Evolutionary conservation across 2,888 invertebrate genomes (phyloP).

Genomic region (Sphecodes monilicornis): DNA sequence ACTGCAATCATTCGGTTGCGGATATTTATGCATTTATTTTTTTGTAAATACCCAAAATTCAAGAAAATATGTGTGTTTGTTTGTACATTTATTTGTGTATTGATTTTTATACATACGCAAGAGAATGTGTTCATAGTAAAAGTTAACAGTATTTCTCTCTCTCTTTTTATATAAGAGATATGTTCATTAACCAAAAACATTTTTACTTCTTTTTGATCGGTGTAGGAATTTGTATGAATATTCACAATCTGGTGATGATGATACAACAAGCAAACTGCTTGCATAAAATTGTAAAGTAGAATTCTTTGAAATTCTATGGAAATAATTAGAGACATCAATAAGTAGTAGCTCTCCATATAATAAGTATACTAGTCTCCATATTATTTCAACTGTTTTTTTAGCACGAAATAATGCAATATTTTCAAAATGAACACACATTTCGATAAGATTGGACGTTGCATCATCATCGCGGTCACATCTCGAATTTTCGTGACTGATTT

Average conservation of each 20-base stretch:
- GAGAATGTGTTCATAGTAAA: too few species aligned
- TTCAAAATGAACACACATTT: background rate
- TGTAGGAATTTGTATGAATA: background rate
- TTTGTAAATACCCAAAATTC: background rate
- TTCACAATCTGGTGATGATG: background rate
- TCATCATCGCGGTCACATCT: background rate
- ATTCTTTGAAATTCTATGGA: background rate
- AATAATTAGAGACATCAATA: too few species aligned
- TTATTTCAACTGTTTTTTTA: background rate
- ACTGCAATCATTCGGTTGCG: too few species aligned
- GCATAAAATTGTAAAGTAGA: background rate
- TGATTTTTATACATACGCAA: too few species aligned
- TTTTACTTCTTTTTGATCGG: background rate
- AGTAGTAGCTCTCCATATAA: too few species aligned
- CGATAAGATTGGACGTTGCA: background rate
- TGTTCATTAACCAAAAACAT: too few species aligned
- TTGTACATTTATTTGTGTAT: too few species aligned
- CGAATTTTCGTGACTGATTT: background rate
- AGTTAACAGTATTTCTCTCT: too few species aligned
- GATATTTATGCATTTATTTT: background rate
- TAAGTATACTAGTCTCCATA: background rate
- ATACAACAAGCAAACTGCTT: background rate
- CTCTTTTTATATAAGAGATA: background rate
- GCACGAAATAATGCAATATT: background rate
- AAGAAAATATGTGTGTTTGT: background rate